These are phyloP conservation scores for Mylabris sibirica DNA, from an alignment of 2,888 invertebrate species.

Conservation along the genomic window DNA sequence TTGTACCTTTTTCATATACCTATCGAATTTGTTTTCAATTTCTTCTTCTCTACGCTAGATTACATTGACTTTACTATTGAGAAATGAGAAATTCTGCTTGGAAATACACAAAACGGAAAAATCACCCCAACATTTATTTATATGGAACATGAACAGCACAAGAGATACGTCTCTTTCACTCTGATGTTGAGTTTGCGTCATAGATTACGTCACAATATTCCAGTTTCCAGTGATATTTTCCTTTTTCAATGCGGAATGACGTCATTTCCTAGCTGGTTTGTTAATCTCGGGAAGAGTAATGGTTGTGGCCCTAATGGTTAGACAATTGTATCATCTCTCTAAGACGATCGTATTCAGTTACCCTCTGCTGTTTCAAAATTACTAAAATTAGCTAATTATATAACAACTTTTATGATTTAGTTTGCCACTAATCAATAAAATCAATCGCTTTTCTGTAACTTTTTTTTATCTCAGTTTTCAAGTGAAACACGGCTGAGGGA, in stretches of 20 bases:
- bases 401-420: neutral
- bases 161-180: neutral
- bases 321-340: neutral
- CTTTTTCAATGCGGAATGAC: slow-evolving; percentile 5
- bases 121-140: neutral
- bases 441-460: neutral
- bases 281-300: neutral
- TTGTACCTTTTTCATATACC: neutral
- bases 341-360: no score
- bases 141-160: neutral
- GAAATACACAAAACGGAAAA: neutral
- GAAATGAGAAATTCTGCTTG: neutral
- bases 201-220: slow-evolving; percentile 2
- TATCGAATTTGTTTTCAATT: slow-evolving; percentile 1
- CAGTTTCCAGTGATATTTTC: neutral
- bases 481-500: neutral
- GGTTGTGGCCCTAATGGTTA: neutral
- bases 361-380: neutral
- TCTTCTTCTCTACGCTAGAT: neutral
- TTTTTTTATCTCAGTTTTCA: neutral
- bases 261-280: slow-evolving; percentile 7
- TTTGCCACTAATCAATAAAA: neutral
- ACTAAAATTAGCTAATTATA: neutral
- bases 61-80: neutral
- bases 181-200: slow-evolving; percentile 6